Evolutionary conservation across 2,797 vertebrate species (phyloP).

Genomic region (Psittacula derbiana): DNA sequence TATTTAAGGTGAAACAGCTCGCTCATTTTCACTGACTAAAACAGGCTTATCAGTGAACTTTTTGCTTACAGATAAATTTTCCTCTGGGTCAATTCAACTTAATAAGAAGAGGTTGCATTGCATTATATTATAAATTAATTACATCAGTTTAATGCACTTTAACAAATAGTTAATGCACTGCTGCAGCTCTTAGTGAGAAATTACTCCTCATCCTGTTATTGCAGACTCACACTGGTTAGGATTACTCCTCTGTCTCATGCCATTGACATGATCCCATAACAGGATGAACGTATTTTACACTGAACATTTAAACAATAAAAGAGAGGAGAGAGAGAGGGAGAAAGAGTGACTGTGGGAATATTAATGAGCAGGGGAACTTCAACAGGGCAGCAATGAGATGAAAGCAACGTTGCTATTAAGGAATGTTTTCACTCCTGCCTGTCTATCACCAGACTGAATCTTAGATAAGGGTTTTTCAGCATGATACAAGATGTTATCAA

Average conservation of each 20-base stretch:
- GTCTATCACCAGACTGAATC: constrained; percentile 80
- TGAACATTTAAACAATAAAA: constrained; percentile 68
- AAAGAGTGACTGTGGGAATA: constrained; percentile 8
- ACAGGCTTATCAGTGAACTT: neutral
- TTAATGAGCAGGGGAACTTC: constrained; percentile 56
- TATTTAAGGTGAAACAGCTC: constrained; percentile 43
- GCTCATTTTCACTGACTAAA: neutral
- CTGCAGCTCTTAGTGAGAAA: constrained; percentile 11
- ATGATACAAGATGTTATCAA: constrained; percentile 86
- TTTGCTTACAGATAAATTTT: constrained; percentile 33
- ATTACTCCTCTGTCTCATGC: constrained; percentile 48
- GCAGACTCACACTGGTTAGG: constrained; percentile 10
- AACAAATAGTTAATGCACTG: constrained; percentile 5
- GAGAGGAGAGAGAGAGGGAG: neutral
- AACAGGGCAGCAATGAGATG: constrained; percentile 45
- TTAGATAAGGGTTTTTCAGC: constrained; percentile 85
- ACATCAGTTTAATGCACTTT: constrained; percentile 24
- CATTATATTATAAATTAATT: constrained; percentile 62
- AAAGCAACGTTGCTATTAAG: constrained; percentile 68
- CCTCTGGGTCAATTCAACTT: constrained; percentile 29
- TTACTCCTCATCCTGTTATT: constrained; percentile 7
- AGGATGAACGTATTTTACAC: constrained; percentile 46
- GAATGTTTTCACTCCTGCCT: constrained; percentile 77
- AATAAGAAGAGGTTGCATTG: constrained; percentile 39
- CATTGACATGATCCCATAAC: constrained; percentile 52